phyloP scores from a whole-genome alignment of 2,797 vertebrate species.

The Pteropus rufus region DNA sequence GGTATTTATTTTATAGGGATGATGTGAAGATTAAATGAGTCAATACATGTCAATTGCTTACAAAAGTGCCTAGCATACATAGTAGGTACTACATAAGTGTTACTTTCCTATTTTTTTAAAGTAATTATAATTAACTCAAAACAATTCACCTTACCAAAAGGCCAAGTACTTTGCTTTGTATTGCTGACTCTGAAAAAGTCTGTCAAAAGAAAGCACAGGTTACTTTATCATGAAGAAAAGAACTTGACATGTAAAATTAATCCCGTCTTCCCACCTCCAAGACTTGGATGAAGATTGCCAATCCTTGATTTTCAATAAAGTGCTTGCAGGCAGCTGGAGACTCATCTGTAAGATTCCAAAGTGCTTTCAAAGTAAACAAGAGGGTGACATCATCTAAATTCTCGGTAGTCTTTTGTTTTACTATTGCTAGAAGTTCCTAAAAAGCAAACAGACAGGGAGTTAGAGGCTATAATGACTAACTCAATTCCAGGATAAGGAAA shows the following conservation, averaged over 20 bases:
- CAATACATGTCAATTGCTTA: background rate
- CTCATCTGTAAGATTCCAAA: conserved; percentile 94
- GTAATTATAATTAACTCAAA: conserved; percentile 45
- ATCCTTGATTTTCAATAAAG: conserved; percentile 92
- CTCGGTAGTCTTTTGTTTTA: conserved; percentile 89
- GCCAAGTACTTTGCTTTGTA: conserved; percentile 93
- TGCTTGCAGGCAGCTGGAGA: conserved; percentile 91
- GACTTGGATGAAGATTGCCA: conserved; percentile 89
- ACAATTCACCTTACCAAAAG: conserved; percentile 88
- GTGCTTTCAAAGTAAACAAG: conserved; percentile 92
- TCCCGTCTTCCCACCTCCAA: conserved; percentile 86
- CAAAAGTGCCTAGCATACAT: conserved; percentile 29
- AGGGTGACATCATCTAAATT: conserved; percentile 89
- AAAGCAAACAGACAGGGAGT: conserved; percentile 44
- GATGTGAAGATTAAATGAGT: conserved; percentile 21
- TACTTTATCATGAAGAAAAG: conserved; percentile 43
- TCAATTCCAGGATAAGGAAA: background rate
- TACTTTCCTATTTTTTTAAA: background rate
- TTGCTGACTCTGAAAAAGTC: conserved; percentile 90
- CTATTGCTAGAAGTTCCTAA: conserved; percentile 92
- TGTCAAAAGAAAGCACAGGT: conserved; percentile 73
- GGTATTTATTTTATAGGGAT: background rate
- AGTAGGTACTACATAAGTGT: background rate
- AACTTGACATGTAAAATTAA: conserved; percentile 9
- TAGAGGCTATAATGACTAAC: background rate